These are phyloP conservation scores for Saimiri boliviensis DNA, from an alignment of 2,113 vertebrate species.

Conservation along the genomic window DNA sequence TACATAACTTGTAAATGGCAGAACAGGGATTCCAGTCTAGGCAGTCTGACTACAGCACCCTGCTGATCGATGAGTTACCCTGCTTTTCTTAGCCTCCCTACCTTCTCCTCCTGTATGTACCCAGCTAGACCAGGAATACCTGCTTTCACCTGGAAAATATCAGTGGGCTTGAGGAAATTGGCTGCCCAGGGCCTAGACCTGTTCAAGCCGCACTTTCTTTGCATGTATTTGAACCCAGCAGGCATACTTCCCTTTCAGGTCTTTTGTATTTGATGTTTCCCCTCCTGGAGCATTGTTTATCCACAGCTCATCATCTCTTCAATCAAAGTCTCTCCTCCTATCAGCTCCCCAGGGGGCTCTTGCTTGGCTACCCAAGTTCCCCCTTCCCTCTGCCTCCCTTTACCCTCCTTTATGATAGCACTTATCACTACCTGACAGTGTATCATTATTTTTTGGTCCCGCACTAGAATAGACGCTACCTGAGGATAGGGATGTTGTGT, in stretches of 20 bases:
- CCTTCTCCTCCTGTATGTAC: neutral
- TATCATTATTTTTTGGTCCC: neutral
- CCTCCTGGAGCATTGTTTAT: neutral
- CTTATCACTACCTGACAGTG: neutral
- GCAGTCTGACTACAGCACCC: neutral
- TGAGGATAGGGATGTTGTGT: neutral
- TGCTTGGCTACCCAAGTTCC: neutral
- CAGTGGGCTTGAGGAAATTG: neutral
- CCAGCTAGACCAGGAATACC: neutral
- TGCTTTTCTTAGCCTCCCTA: neutral
- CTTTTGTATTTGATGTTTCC: neutral
- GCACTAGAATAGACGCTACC: neutral
- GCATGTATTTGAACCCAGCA: neutral
- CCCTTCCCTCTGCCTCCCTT: neutral
- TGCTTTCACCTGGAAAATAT: neutral
- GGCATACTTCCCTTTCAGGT: neutral
- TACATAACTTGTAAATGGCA: neutral
- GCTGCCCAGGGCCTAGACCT: neutral
- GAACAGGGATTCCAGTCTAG: neutral
- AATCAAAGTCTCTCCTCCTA: neutral
- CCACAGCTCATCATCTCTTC: neutral
- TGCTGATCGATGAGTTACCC: neutral
- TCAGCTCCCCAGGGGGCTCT: neutral
- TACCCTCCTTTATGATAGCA: neutral
- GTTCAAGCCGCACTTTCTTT: neutral